These are phyloP conservation scores for Haliclona indistincta DNA, from an alignment of 37 sponge, comb jelly and placozoan species.

Conservation along the genomic window DNA sequence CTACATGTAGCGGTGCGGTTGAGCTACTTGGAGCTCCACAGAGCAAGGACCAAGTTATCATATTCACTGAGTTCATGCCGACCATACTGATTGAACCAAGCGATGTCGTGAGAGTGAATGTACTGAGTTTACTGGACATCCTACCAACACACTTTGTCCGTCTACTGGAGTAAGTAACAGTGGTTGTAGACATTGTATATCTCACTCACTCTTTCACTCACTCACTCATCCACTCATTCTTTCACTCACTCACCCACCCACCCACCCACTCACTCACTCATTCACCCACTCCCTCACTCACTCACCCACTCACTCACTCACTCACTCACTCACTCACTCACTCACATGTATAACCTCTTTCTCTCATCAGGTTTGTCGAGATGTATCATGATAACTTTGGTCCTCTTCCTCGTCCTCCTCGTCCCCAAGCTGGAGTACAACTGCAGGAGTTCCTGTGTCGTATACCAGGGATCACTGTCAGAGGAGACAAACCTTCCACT, in stretches of 20 bases:
- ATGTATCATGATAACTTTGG: slow-evolving; percentile 24
- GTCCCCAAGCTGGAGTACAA: slow-evolving; percentile 15
- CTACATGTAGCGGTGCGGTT: slow-evolving; percentile 56
- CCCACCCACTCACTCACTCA: too few species aligned
- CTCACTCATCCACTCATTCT: too few species aligned
- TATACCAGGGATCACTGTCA: slow-evolving; percentile 6
- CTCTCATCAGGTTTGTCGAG: slow-evolving; percentile 45
- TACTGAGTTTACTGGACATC: too few species aligned
- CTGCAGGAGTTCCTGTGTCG: slow-evolving; percentile 42
- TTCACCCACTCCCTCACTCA: too few species aligned
- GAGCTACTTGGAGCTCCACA: slow-evolving; percentile 45
- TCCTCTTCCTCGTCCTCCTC: slow-evolving; percentile 49
- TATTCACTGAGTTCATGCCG: not conserved
- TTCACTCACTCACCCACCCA: too few species aligned
- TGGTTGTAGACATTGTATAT: too few species aligned
- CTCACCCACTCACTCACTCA: too few species aligned
- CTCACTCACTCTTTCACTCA: too few species aligned
- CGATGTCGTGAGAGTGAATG: too few species aligned
- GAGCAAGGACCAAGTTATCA: slow-evolving; percentile 30
- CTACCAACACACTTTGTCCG: not conserved
- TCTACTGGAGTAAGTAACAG: too few species aligned
- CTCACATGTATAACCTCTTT: not conserved
- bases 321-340: too few species aligned
- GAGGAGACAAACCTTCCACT: slow-evolving; percentile 44
- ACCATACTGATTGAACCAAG: not conserved